Base-by-base conservation (phyloP, 2,113 vertebrate genomes). In the Gasterosteus nipponicus region DNA sequence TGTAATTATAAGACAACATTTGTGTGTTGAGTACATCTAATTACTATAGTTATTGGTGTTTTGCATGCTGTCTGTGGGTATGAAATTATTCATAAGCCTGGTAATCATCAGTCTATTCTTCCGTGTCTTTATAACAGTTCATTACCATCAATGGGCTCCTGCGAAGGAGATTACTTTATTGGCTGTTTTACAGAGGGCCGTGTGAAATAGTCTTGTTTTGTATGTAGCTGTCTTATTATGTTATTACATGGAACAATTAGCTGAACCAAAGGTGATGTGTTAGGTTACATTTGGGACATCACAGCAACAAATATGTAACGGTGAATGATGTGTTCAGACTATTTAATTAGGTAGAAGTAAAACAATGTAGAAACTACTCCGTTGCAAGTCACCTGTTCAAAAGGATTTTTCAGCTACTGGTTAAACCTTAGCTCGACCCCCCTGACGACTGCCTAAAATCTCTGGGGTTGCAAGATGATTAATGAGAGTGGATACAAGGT, bases 11-110 rank as follows among this genome's bases (percentile, higher is more conserved):
- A 89, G 67, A 72, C 78, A 71, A 80, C 71, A 75, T 88, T 84
- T 88, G 69, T 77, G 67, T 84, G 68, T 57, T 54, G 47, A 84
- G 78, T 73, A 72, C 16, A n/a, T 92, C 78, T 89, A 85, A 92
- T 93, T 92, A 82, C 65, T 35, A 31, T 80, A 75, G 84, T 91
- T 91, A 88, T 78, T 84, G 77, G 74, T 89, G 83, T 68, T 74
- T 64, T 65, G 72, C 69, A 58, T 69, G 41, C 62, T 77, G 78
- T 77, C 84, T 77, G n/a, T 56, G 56, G 81, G 82, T 84, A 66
- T 82, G 26, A 82, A 77, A 83, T 79, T 79, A 84, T 81, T 69
- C 54, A 77, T 39, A 74, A 78, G 69, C 46, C 60, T 74, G 12
- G 38, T 89, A 80, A 91, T 91, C 88, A 88, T 85, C 71, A 15